Base-by-base conservation (phyloP, 2,888 invertebrate species). In the Ditylenchus weischeri region DNA sequence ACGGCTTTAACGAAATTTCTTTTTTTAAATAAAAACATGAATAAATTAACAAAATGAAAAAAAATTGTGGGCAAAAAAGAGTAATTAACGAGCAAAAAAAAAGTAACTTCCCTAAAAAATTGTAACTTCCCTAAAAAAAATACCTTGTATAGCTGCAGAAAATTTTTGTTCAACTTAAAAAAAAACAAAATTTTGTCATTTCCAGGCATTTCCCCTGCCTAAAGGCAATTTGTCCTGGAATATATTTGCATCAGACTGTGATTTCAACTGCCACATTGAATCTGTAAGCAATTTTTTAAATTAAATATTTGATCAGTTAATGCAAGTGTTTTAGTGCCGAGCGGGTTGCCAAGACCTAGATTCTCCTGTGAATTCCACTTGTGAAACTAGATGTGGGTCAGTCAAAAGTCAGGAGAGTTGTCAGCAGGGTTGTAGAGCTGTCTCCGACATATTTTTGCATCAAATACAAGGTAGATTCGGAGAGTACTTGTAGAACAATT, bases 281-380 rank as follows among this genome's bases (percentile, higher is more conserved):
- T 74, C 79, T 64, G 79, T 79, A 57, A 70, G 75, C 62, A 18
- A 18, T 57, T 51, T 11, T 13, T 59, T 11, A 18, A 10, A 29
- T 6, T 15, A 29, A 5, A 54, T 7, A 54, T 8, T 54, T 10
- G n/a, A n/a, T n/a, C n/a, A n/a, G n/a, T n/a, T 35, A 54, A 29
- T 6, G 8, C 8, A 7, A 10, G 23, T 54, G 57, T 29, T 76
- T 72, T 57, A 78, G 79, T 79, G 79, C 62, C 72, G 73, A 51
- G 68, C 73, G 35, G 80, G 80, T 18, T 80, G 80, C 66, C 73
- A 75, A 65, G 78, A 80, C 67, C 68, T 80, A 5, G 80, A 80
- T 49, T 75, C 74, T 48, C 61, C 73, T 11, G 29, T 29, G 19
- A 72, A 74, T 13, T 76, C 78, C 7, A 76, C 72, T 7, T 80